Evolutionary conservation across 1,140 invertebrate species (phyloP), one percentile per base, ranked within the genome.

Genomic region (Nomia melanderi): DNA sequence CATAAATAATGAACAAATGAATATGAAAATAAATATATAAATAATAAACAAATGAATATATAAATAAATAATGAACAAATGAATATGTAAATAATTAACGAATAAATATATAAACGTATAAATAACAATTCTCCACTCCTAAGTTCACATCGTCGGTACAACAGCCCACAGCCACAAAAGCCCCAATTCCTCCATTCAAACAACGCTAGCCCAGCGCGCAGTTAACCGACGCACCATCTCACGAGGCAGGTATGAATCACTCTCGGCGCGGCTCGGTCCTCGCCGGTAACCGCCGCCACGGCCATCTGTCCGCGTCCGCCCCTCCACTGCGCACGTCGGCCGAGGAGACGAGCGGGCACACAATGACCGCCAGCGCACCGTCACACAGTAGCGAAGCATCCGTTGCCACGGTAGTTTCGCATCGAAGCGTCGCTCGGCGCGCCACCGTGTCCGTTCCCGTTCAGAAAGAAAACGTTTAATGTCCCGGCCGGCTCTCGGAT

Each of bases 391-490:
- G 69, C 84, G 84, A 83, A 86, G 86, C 83, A 81, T 79, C 83
- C 84, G 89, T 90, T 89, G 89, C 77, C 82, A 86, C 86, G 88
- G 83, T 78, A 82, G 82, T 86, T 86, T 82, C 64, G 78, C 78
- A 47, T 79, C 63, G 56, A 23, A 57, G 77, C 66, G 64, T 70
- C 54, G 73, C 62, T 47, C 66, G 56, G 76, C 76, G 76, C 66
- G 57, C 47, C 60, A 57, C 50, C 70, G 69, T 78, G 69, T 78
- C n/a, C 31, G 59, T 73, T 65, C 59, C 25, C 8, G 56, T 73
- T 78, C 29, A 8, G 64, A 64, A 41, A 31, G 8, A 1, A 53
- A 41, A n/a, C 7, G 20, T 36, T 44, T 27, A 56, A 59, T 77
- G 75, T 29, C 27, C 14, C 12, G 39, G 14, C 29, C n/a, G 25